Evolutionary conservation across 1,140 invertebrate species (phyloP).

Genomic region (Sogatella furcifera): DNA sequence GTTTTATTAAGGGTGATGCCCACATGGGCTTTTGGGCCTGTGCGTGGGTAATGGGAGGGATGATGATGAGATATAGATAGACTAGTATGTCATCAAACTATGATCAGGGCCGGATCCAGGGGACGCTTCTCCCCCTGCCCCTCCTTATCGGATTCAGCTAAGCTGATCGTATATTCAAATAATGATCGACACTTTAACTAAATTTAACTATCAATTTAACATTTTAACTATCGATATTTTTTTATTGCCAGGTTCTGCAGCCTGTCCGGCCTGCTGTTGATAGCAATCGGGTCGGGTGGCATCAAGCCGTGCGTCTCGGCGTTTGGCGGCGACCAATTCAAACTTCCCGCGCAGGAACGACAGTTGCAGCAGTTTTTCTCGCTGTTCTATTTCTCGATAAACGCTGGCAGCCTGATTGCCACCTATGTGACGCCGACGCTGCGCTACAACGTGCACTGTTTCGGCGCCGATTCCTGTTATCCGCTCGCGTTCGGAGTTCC

Average conservation of each 20-base stretch:
- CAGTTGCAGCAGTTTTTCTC: constrained; percentile 82
- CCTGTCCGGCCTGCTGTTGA: constrained; percentile 67
- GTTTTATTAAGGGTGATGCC: too few species aligned
- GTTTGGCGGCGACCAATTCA: constrained; percentile 95
- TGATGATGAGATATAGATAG: too few species aligned
- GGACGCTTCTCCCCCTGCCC: too few species aligned
- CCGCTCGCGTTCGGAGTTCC: constrained; percentile 88
- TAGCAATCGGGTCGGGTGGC: constrained; percentile 85
- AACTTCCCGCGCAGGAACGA: constrained; percentile 59
- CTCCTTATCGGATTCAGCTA: too few species aligned
- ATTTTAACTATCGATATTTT: too few species aligned
- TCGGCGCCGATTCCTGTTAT: constrained; percentile 71
- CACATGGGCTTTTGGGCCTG: too few species aligned
- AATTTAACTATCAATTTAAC: too few species aligned
- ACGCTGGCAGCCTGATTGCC: constrained; percentile 81
- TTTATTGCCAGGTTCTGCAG: constrained; percentile 54
- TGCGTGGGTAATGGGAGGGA: too few species aligned
- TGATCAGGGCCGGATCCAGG: too few species aligned
- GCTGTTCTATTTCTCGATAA: constrained; percentile 89
- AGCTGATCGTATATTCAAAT: too few species aligned
- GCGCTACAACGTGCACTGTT: constrained; percentile 69
- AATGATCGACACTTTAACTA: too few species aligned
- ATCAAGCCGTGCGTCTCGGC: constrained; percentile 97
- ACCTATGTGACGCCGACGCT: constrained; percentile 83
- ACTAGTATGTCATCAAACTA: too few species aligned